Evolutionary conservation across 2,797 vertebrate genomes (phyloP), one percentile per base, ranked within the genome.

Genomic region (Pseudochirops cupreus): DNA sequence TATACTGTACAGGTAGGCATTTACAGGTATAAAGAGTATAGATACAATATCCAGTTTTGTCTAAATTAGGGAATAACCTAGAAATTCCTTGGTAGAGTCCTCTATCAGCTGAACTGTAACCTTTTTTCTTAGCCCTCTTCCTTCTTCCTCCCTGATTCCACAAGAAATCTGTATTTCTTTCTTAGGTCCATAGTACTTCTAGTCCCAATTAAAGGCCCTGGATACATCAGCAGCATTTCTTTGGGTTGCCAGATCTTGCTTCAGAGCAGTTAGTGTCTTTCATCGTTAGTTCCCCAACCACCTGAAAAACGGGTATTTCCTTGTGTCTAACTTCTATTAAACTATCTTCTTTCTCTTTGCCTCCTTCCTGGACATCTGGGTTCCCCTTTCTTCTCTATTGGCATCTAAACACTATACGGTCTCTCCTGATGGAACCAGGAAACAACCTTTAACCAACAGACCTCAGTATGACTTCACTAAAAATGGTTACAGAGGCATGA

Each of bases 141-240:
- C n/a, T 16, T 39, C n/a, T 52, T 6, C n/a, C 26, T 11, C 18
- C 13, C 18, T 16, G n/a, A 28, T 50, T 89, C 56, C 26, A 94
- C 67, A 58, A 95, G 90, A 96, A 94, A 52, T 93, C 26, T 11
- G 4, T 28, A 50, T 55, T 91, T 93, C 94, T 57, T 91, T 92
- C 93, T 82, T 91, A 67, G 56, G 92, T 94, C 87, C 91, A 46
- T 0, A 90, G 21, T 54, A 14, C 92, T 94, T 94, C 33, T 21
- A 3, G 62, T 67, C 26, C 33, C 91, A 29, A 13, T 58, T n/a
- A 55, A 92, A 18, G 82, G 59, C 4, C 33, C 28, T 94, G 1
- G 39, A 67, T 94, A 58, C 5, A 26, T 87, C 14, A 18, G 12
- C 21, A 31, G 18, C 46, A 28, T 62, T 59, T 95, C 39, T 95